Evolutionary conservation across 2,888 invertebrate genomes (phyloP).

Genomic region (Ypsolopha sequella): DNA sequence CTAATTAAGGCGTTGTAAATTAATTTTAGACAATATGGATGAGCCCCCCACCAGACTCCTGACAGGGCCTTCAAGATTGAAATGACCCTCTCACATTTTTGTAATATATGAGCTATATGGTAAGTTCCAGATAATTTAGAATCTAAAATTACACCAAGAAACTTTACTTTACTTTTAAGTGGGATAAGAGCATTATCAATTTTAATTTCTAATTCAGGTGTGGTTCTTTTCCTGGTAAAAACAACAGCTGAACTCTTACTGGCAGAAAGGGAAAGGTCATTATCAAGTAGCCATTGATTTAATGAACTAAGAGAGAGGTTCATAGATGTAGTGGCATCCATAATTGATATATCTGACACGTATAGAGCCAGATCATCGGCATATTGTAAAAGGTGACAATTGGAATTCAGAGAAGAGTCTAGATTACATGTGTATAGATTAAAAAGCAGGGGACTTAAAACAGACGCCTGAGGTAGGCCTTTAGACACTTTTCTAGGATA

Average conservation of each 20-base stretch:
- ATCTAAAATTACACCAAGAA: slow-evolving; percentile 13
- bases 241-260: slow-evolving; percentile 10
- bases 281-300: background rate
- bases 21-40: background rate
- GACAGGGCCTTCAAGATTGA: slow-evolving; percentile 10
- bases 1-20: slow-evolving; percentile 2
- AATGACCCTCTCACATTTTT: slow-evolving; percentile 13
- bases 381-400: slow-evolving; percentile 15
- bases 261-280: slow-evolving; percentile 10
- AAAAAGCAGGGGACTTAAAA: slow-evolving; percentile 13
- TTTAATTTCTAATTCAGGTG: slow-evolving; percentile 5
- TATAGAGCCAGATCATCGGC: slow-evolving; percentile 17
- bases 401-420: slow-evolving; percentile 3
- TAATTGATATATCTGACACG: background rate
- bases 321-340: background rate
- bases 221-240: slow-evolving; percentile 8
- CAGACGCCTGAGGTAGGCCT: slow-evolving; percentile 17
- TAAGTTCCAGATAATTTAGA: slow-evolving; percentile 6
- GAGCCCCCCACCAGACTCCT: slow-evolving; percentile 5
- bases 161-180: slow-evolving; percentile 6
- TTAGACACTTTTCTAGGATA: slow-evolving; percentile 10
- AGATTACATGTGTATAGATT: slow-evolving; percentile 14
- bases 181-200: background rate
- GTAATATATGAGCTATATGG: slow-evolving; percentile 7
- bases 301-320: slow-evolving; percentile 6